Conservation (phyloP, 2,797 vertebrate species). For the Poeciliopsis infans region DNA sequence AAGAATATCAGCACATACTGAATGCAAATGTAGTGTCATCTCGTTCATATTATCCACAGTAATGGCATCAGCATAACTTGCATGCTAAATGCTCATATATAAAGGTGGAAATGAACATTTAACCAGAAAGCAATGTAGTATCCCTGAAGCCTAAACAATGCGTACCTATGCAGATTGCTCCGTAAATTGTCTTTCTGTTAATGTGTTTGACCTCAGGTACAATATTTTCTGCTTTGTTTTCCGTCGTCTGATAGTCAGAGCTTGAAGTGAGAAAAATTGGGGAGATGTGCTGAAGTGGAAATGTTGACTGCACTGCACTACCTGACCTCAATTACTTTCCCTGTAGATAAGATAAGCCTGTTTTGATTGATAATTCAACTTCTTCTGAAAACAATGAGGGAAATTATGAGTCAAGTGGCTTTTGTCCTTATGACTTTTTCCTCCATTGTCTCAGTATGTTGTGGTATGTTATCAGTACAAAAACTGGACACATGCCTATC, state of each 20-base stretch:
- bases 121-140: constrained; percentile 55
- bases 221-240: constrained; percentile 44
- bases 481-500: background rate
- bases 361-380: constrained; percentile 43
- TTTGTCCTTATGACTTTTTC: constrained; percentile 13
- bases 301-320: constrained; percentile 38
- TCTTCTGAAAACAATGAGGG: constrained; percentile 16
- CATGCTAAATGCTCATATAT: constrained; percentile 54
- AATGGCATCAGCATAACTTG: constrained; percentile 35
- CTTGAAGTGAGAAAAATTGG: constrained; percentile 51
- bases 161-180: constrained; percentile 59
- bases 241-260: constrained; percentile 33
- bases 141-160: constrained; percentile 66
- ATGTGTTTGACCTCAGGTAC: constrained; percentile 68
- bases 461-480: background rate
- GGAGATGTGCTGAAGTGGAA: constrained; percentile 37
- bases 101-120: constrained; percentile 58
- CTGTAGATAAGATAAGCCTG: constrained; percentile 45
- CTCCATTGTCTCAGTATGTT: constrained; percentile 2
- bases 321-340: constrained; percentile 54
- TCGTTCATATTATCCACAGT: constrained; percentile 23
- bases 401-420: constrained; percentile 25
- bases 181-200: constrained; percentile 53
- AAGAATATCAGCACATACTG: constrained; percentile 34
- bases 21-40: constrained; percentile 55